phyloP scores from a whole-genome alignment of 2,113 vertebrate species.

The Prunella fulvescens region DNA sequence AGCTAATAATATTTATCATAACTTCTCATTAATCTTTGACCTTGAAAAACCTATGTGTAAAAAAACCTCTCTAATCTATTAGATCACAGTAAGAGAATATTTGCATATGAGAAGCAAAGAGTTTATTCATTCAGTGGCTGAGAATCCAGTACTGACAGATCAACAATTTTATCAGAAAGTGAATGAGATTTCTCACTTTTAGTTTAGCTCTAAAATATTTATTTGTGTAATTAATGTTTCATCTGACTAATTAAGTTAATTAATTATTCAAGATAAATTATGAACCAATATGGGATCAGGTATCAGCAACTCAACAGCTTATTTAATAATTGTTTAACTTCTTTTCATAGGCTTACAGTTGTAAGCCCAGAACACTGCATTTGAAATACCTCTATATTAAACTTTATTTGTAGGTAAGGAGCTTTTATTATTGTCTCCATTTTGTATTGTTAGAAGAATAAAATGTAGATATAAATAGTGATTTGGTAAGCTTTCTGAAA shows the following conservation, averaged over 20 bases:
- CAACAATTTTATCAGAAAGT: neutral
- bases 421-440: neutral
- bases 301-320: neutral
- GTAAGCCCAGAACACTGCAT: neutral
- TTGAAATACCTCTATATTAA: neutral
- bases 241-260: neutral
- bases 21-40: conserved; percentile 4
- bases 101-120: conserved; percentile 36
- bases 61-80: neutral
- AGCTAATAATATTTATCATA: neutral
- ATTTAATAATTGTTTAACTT: neutral
- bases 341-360: neutral
- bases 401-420: neutral
- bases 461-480: neutral
- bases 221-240: neutral
- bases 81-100: neutral
- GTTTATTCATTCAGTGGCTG: neutral
- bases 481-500: neutral
- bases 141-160: neutral
- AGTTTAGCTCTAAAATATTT: neutral
- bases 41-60: neutral
- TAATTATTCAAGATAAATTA: neutral
- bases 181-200: neutral
- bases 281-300: neutral
- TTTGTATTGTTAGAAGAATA: neutral